Conservation (phyloP, 2,888 invertebrate genomes). For the Nephrotoma flavescens region DNA sequence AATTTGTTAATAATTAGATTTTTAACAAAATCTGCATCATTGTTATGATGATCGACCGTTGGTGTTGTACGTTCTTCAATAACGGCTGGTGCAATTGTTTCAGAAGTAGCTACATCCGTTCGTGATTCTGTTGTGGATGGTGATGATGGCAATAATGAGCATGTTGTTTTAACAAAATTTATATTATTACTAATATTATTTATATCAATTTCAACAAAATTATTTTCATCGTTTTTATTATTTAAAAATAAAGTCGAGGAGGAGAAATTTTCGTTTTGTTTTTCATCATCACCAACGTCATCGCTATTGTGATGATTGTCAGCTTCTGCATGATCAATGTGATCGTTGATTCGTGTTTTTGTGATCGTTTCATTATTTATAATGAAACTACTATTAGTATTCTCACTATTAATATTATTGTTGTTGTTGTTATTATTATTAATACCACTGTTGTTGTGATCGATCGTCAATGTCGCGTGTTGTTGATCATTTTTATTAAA, state of each 20-base stretch:
- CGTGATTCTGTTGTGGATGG: neutral
- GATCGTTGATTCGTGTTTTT: neutral
- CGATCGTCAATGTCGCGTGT: neutral
- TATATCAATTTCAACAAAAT: neutral
- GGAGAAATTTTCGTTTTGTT: neutral
- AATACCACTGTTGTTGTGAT: neutral
- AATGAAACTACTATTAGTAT: neutral
- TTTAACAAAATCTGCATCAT: constrained; percentile 4
- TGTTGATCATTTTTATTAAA: neutral
- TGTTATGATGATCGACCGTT: neutral
- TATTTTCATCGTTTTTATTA: neutral
- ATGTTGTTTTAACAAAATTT: neutral
- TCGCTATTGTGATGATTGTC: neutral
- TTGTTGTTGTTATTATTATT: neutral
- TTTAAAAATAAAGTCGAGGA: neutral
- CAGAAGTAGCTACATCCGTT: neutral
- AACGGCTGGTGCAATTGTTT: neutral
- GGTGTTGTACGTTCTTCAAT: neutral
- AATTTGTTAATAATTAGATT: neutral
- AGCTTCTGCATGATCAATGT: neutral
- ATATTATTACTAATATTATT: neutral
- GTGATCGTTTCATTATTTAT: neutral
- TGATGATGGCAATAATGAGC: neutral
- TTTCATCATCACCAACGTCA: neutral
- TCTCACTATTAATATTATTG: neutral